Conservation (phyloP, 2,113 vertebrate genomes). For the Egretta garzetta region DNA sequence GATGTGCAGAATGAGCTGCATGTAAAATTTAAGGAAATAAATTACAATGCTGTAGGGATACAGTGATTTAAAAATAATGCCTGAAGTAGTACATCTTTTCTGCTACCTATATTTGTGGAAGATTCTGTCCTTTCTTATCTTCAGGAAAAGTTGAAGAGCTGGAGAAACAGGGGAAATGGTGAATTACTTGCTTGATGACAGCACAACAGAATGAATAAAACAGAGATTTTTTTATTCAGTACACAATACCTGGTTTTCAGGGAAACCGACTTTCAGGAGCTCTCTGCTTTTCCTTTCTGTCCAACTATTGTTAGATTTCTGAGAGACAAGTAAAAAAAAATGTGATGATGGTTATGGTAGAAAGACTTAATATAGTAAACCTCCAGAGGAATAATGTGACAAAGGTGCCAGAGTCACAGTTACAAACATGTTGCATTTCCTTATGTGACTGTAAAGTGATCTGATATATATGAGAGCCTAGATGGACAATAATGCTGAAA, state of each 20-base stretch:
- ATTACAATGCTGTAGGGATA: background rate
- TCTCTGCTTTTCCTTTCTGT: background rate
- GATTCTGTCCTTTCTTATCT: background rate
- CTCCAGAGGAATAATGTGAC: background rate
- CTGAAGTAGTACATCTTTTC: background rate
- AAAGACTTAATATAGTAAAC: background rate
- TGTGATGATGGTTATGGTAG: background rate
- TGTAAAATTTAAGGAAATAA: constrained; percentile 14
- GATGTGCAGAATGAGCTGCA: background rate
- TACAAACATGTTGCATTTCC: background rate
- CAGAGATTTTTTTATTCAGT: background rate
- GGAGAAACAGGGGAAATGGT: background rate
- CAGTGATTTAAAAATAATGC: background rate
- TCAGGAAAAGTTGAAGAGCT: background rate
- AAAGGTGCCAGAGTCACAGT: background rate
- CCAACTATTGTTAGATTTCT: background rate
- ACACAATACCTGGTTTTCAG: background rate
- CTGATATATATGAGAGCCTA: background rate
- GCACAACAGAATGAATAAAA: background rate
- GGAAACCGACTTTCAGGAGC: background rate
- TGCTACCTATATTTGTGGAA: background rate
- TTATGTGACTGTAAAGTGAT: background rate
- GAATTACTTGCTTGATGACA: background rate
- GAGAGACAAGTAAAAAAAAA: background rate
- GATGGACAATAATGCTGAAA: background rate